Base-by-base conservation (phyloP, 2,797 vertebrate species). In the Leuciscus waleckii region DNA sequence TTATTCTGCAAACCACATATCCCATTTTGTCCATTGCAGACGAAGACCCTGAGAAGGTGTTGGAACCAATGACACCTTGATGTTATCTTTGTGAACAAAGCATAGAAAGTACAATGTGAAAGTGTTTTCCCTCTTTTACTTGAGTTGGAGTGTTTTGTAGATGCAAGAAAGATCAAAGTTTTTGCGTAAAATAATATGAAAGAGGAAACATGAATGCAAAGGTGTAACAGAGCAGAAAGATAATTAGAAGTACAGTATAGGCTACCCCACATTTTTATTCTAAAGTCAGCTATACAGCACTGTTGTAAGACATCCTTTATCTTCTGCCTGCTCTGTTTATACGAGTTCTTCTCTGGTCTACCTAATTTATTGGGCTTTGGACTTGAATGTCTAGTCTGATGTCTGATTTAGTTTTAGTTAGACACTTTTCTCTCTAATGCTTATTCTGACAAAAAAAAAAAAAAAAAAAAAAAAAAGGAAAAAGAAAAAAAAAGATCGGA, bases 401-500 rank as follows among this genome's bases (percentile, higher is more conserved):
- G 41, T 79, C 80, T 56, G 16, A 58, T 49, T 65, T 9, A 74
- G 39, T 65, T 83, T 83, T 29, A 74, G 17, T 39, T 79, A 79
- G 26, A 35, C 26, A 43, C 58, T 29, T 77, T 41, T 61, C 21
- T 41, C 7, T 41, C 21, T 78, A 39, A 39, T n/a, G n/a, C 37
- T 79, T 26, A 63, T 29, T 79, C 78, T 65, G 17, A 23, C 61
- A 19, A 65, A 65, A 16, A 4, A 16, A n/a, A 61, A n/a, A n/a
- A 61, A n/a, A n/a, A n/a, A n/a, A n/a, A n/a, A n/a, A n/a, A n/a
- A n/a, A n/a, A n/a, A n/a, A n/a, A n/a, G n/a, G n/a, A n/a, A n/a
- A n/a, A n/a, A n/a, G n/a, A n/a, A n/a, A n/a, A n/a, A n/a, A n/a
- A n/a, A n/a, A n/a, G n/a, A n/a, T n/a, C n/a, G n/a, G n/a, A n/a